Evolutionary conservation across 1,140 invertebrate genomes (phyloP), one percentile per base, ranked within the genome.

Genomic region (Lordiphosa collinella): DNA sequence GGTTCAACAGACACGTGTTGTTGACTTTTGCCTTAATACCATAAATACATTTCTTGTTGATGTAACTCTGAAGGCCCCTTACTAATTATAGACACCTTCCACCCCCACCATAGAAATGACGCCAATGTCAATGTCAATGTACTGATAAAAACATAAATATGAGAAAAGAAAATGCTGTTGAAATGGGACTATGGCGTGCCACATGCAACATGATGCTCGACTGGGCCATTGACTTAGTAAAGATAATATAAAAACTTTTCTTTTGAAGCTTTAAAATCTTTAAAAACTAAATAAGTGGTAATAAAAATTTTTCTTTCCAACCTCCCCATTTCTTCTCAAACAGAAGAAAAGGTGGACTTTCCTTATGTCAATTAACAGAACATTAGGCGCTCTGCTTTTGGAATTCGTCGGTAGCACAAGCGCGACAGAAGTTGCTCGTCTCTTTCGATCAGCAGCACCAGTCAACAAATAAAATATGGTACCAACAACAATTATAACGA

Each of bases 61-160:
- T 54, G 25, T 52, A 40, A 55, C 44, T 46, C 16, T 35, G 48
- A 56, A 57, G 25, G 29, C 53, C 32, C 41, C 36, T 29, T 29
- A 59, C 64, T 73, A 78, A 79, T 79, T 68, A 64, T 73, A 73
- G 51, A 43, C 62, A 29, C 25, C 25, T 8, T 29, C 4, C 29
- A 35, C 12, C 14, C 38, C n/a, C 9, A 40, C 22, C 18, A 37
- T 1, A 1, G 7, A 7, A 29, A 29, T 29, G 25, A 13, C 54
- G 35, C n/a, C 74, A 79, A 64, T 73, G 74, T 79, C 74, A 78
- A 78, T 78, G 74, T 59, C 74, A 68, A 60, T 53, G 65, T 29
- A 41, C 46, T 32, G 11, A 38, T 53, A 44, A 41, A 40, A 7
- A 12, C 29, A 40, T 50, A 64, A 43, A 48, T n/a, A 34, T 35